These are phyloP conservation scores for Anastatus disparis DNA, from an alignment of 1,140 invertebrate genomes.

Conservation along the genomic window DNA sequence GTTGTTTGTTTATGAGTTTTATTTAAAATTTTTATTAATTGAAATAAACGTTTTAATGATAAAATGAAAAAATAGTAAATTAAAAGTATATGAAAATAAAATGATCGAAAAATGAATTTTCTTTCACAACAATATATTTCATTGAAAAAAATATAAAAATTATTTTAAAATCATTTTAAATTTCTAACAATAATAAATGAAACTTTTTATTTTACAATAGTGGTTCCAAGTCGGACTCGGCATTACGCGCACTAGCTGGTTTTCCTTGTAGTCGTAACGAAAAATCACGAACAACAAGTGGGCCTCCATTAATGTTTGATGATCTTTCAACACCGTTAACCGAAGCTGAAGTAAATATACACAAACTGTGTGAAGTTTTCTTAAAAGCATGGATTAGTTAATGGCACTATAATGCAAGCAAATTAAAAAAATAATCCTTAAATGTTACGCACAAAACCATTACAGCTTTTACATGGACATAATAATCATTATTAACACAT, in stretches of 20 bases:
- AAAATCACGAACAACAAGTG: constrained; percentile 71
- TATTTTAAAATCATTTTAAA: no score
- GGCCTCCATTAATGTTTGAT: constrained; percentile 70
- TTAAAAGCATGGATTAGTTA: neutral
- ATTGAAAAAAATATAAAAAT: no score
- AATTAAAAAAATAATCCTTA: no score
- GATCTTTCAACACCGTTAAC: constrained; percentile 69
- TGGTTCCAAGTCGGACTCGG: constrained; percentile 70
- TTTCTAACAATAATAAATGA: neutral
- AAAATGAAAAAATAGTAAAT: no score
- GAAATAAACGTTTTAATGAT: no score
- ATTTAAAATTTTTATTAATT: no score
- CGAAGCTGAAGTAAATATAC: constrained; percentile 65
- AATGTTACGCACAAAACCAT: no score
- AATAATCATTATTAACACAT: neutral
- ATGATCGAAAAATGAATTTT: no score
- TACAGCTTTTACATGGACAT: no score
- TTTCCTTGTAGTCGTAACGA: constrained; percentile 69
- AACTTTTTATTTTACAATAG: constrained; percentile 29
- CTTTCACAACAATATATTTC: no score
- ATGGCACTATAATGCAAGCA: neutral
- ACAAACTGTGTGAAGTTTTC: neutral
- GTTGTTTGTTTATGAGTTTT: no score
- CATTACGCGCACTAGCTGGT: constrained; percentile 68
- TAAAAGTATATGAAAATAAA: no score